Percentiles rank a stretch among this genome's conserved stretches.
Evolutionary conservation across 2,888 invertebrate species (phyloP).

Genomic region (Dendrolimus pini): DNA sequence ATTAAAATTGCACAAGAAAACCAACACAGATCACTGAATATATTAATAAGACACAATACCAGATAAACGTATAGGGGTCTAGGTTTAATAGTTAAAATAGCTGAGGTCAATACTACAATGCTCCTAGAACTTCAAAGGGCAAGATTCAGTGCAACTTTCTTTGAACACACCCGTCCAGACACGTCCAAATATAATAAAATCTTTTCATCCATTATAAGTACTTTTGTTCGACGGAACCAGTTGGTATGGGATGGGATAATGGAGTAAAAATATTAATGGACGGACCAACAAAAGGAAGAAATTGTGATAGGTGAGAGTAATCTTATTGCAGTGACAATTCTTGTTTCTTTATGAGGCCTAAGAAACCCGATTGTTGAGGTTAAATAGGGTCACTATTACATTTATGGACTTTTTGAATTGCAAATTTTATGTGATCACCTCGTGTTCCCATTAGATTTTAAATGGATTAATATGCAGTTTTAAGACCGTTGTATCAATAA

Average conservation of each 20-base stretch:
- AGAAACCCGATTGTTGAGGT: slow-evolving; percentile 52
- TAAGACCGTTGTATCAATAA: background rate
- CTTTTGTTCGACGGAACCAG: slow-evolving; percentile 62
- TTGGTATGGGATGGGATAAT: slow-evolving; percentile 48
- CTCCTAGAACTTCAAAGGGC: background rate
- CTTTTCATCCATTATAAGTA: slow-evolving; percentile 61
- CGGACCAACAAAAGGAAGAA: slow-evolving; percentile 65
- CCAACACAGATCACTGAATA: background rate
- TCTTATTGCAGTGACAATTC: slow-evolving; percentile 58
- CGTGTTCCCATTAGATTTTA: background rate
- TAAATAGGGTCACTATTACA: slow-evolving; percentile 52
- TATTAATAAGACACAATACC: background rate
- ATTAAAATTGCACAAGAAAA: background rate
- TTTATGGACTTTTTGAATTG: slow-evolving; percentile 50
- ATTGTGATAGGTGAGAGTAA: slow-evolving; percentile 75
- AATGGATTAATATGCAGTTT: background rate
- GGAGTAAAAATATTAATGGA: slow-evolving; percentile 58
- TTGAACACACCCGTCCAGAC: slow-evolving; percentile 44
- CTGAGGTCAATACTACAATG: background rate
- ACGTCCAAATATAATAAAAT: slow-evolving; percentile 52
- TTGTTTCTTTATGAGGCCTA: slow-evolving; percentile 48
- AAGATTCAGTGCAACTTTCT: slow-evolving; percentile 10
- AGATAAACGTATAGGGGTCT: background rate
- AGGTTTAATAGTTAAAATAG: background rate
- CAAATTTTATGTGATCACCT: slow-evolving; percentile 27